These are phyloP conservation scores for Cyrtonyx montezumae DNA, from an alignment of 2,113 vertebrate species.

Conservation along the genomic window DNA sequence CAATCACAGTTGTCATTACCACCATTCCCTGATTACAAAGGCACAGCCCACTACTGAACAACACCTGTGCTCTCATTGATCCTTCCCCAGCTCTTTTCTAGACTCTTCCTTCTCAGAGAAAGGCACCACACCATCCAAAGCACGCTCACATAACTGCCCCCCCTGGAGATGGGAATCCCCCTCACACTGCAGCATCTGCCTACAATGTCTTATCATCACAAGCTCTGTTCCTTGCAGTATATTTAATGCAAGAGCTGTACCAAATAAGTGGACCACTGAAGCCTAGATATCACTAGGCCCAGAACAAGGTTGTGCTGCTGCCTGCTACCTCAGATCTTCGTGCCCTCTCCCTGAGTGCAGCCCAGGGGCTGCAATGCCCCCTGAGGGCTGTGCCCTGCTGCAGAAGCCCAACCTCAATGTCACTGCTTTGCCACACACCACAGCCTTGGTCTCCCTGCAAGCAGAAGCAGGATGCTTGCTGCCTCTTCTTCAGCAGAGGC, in stretches of 20 bases:
- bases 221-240: background rate
- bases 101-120: background rate
- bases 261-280: fast-evolving
- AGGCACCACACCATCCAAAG: background rate
- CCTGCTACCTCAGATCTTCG: background rate
- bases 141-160: background rate
- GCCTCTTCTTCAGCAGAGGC: background rate
- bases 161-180: background rate
- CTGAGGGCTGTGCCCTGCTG: background rate
- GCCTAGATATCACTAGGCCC: background rate
- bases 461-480: background rate
- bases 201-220: fast-evolving
- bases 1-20: background rate
- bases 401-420: background rate
- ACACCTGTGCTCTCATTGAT: background rate
- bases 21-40: background rate
- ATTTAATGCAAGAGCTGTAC: background rate
- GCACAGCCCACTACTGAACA: background rate
- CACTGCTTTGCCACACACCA: background rate
- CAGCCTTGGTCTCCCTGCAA: background rate
- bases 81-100: background rate
- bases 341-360: background rate
- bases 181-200: background rate
- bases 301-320: fast-evolving
- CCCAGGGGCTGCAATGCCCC: background rate